Base-by-base conservation (phyloP, 2,797 vertebrate species). In the Craterocephalus amniculus region DNA sequence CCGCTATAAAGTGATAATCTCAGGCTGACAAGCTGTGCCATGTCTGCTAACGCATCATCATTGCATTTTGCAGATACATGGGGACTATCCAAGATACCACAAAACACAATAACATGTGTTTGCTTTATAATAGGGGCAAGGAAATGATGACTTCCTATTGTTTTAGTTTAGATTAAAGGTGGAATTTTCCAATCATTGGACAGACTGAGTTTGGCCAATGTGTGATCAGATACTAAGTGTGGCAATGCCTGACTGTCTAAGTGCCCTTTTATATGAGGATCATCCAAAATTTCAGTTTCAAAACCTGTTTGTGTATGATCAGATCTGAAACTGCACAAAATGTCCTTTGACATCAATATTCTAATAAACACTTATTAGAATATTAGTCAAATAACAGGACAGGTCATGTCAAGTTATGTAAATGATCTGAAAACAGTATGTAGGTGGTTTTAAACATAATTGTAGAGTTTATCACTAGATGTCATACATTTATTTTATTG, bases 1-100 rank as follows among this genome's bases (percentile, higher is more conserved):
- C 59, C 79, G 85, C 0, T 80, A 78, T 83, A 31, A 74, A 85
- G 85, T 81, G 36, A 76, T 67, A 84, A 90, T 86, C 72, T 12
- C 64, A 67, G 70, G 16, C 75, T 84, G 90, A 89, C 87, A 82
- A 70, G 71, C 63, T 16, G 54, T 78, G 70, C 71, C 81, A 56
- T 78, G 70, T 72, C 81, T 89, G 69, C 78, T 79, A 83, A 85
- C 66, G 40, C 54, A 73, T 54, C 76, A 72, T 78, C 72, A 68
- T 51, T 67, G 58, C 54, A 70, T 78, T 80, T 71, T 20, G 18
- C 76, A 80, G 71, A 32, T 22, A 77, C 76, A 67, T 69, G 79
- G 35, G 36, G 35, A 69, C 67, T 16, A 60, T 63, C 67, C 49
- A 73, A 43, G 36, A 26, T 20, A 43, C 26, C 61, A 58, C 72